Percentiles rank a stretch among this genome's conserved stretches.
Evolutionary conservation across 2,113 vertebrate genomes (phyloP).

Genomic region (Triplophysa dalaica): DNA sequence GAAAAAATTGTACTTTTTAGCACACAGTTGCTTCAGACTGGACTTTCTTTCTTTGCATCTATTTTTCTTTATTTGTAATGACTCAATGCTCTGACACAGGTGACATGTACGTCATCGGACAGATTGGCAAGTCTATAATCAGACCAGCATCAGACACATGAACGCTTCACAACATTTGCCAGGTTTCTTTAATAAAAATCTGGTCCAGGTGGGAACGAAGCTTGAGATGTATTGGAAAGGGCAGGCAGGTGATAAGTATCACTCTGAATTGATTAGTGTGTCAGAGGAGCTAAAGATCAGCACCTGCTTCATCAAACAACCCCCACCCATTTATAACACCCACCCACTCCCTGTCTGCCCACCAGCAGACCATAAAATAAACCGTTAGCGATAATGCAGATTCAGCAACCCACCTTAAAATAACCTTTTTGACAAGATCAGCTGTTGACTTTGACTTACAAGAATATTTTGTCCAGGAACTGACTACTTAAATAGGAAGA

Average conservation of each 20-base stretch:
- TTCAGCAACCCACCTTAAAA: slow-evolving; percentile 4
- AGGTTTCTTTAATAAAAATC: background rate
- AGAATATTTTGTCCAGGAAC: too few relatives aligned
- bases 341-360: background rate
- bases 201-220: background rate
- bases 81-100: too few relatives aligned
- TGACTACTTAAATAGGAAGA: too few relatives aligned
- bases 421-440: background rate
- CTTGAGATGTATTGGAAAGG: slow-evolving; percentile 27
- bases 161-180: background rate
- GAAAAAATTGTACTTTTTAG: background rate
- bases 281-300: slow-evolving; percentile 40
- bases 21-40: too few relatives aligned
- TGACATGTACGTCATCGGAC: background rate
- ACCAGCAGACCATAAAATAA: background rate
- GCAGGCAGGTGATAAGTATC: slow-evolving; percentile 41
- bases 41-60: background rate
- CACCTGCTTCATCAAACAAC: slow-evolving; percentile 36
- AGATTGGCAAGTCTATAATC: background rate
- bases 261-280: slow-evolving; percentile 46
- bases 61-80: too few relatives aligned
- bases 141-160: background rate
- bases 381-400: background rate
- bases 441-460: background rate
- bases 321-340: slow-evolving; percentile 25